Base-by-base conservation (phyloP, 2,888 invertebrate species). In the Drosophila meridionalis region DNA sequence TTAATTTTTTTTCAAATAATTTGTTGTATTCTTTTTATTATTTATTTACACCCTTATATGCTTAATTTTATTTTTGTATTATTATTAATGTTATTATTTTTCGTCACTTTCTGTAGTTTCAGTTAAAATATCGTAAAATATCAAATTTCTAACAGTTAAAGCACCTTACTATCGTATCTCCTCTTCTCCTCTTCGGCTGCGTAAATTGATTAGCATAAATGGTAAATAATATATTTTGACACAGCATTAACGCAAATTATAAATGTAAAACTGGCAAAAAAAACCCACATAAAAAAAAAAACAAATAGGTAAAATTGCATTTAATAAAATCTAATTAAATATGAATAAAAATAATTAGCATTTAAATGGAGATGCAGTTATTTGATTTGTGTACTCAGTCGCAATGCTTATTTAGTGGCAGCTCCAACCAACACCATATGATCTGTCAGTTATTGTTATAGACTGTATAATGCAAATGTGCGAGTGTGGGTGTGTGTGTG, bases 291-390 rank as follows among this genome's bases (percentile, higher is more conserved):
- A 48, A 30, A 48, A 12, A 8, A 50, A 32, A 32, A 11, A 45
- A 28, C 14, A 30, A 48, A 48, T 30, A 52, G 9, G 4, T 8
- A 32, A 48, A 38, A 11, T 40, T 28, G 28, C 34, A 26, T 52
- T 30, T n/a, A 28, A 48, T 59, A 65, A 69, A 77, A 70, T 66
- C 69, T 78, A 87, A 89, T 85, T 84, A 89, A 89, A 84, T 76
- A 76, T 80, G 72, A 77, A 87, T 85, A 82, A 70, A 83, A 74
- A 87, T 82, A 84, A 87, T 89, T 82, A 78, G 78, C 82, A 84
- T 76, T 76, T 78, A 76, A 87, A 87, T 82, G 73, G 70, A 71
- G 73, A 59, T 72, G 73, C 58, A 79, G 67, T 77, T 84, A 87
- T 87, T 89, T 82, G 79, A 89, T 87, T 83, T 87, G 73, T 75